Evolutionary conservation across 1,140 invertebrate species (phyloP).

Genomic region (Galleria mellonella): DNA sequence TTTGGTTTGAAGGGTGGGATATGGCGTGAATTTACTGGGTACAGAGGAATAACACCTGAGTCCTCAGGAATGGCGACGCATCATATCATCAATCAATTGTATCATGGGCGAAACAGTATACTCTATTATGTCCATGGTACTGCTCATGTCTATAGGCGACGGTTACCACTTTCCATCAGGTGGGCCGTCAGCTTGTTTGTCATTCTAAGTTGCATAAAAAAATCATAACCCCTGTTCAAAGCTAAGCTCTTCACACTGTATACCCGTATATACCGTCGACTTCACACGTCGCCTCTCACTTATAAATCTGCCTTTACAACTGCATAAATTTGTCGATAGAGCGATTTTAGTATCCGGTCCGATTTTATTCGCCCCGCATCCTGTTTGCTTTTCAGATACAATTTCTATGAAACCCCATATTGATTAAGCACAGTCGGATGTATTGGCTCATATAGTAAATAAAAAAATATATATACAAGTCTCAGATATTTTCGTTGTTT

Average conservation of each 20-base stretch:
- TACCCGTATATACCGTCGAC: slow-evolving; percentile 12
- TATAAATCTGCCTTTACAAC: slow-evolving; percentile 63
- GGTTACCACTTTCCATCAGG: too few species aligned
- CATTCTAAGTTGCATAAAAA: too few species aligned
- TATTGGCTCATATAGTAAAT: background rate
- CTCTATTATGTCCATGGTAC: too few species aligned
- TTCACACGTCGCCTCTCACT: slow-evolving; percentile 45
- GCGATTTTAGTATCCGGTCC: slow-evolving; percentile 56
- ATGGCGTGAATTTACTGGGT: too few species aligned
- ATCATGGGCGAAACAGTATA: too few species aligned
- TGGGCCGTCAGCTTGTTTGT: too few species aligned
- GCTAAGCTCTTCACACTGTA: background rate
- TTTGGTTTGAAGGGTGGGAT: too few species aligned
- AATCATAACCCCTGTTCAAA: too few species aligned
- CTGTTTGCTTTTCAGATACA: slow-evolving; percentile 37
- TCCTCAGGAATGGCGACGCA: too few species aligned
- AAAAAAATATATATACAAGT: slow-evolving; percentile 14
- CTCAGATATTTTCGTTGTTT: slow-evolving; percentile 15
- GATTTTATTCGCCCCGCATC: slow-evolving; percentile 43
- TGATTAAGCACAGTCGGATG: background rate
- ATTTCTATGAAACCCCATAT: slow-evolving; percentile 41
- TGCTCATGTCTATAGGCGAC: too few species aligned
- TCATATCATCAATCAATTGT: too few species aligned
- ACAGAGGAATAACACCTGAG: too few species aligned
- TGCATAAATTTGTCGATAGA: slow-evolving; percentile 68